Evolutionary conservation across 2,888 invertebrate species (phyloP), one percentile per base, ranked within the genome.

Genomic region (Zele albiditarsus): DNA sequence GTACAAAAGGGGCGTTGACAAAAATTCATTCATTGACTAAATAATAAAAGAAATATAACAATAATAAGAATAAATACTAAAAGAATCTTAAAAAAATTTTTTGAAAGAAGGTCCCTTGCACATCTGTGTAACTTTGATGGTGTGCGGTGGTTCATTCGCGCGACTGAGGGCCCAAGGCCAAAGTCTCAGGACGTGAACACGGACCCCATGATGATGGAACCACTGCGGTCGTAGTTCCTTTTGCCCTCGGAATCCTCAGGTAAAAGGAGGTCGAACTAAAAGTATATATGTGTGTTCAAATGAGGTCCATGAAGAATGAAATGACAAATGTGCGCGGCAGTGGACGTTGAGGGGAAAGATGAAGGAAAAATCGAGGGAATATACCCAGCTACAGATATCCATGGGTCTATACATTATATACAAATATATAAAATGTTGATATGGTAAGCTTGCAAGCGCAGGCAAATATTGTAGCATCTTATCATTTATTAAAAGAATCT

Each of bases 191-290:
- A 66, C 80, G 78, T 65, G 70, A 71, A 73, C 73, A 53, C 20
- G 4, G 1, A 8, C 8, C 4, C 20, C 6, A 20, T 4, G 4
- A 10, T 53, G 20, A 8, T 23, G 53, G 2, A 4, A 6, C 20
- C n/a, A 20, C 20, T 53, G 53, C 8, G 71, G 62, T 57, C 42
- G 67, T 25, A 5, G 25, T 33, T 33, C 33, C 31, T 46, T 67
- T 78, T 72, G 74, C 73, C 63, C 67, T 31, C 57, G 74, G 80
- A 79, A 78, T 80, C 80, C 81, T 80, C 85, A 82, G 86, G 85
- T 85, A 86, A 85, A 86, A 85, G 84, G 84, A 87, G 85, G 85
- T 86, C 83, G 83, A 82, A 74, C 84, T 78, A 81, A 80, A 78
- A 80, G 80, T 78, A 71, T 68, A 62, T 14, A 38, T 23, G 63